Base-by-base conservation (phyloP, 1,140 invertebrate species). In the Branchinecta lindahli region DNA sequence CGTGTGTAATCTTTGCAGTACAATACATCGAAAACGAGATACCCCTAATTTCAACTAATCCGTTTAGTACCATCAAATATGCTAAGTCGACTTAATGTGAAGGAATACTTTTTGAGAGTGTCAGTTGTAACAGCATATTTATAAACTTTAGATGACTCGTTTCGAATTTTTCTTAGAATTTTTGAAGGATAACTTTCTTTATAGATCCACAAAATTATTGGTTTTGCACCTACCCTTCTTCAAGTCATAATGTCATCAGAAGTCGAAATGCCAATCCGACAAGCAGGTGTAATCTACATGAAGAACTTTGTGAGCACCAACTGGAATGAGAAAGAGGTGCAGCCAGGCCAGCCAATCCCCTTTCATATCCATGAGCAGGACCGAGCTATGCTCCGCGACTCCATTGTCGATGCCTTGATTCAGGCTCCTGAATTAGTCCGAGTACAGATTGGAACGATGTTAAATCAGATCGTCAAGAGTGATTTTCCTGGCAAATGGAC, bases 401-500 rank as follows among this genome's bases (percentile, higher is more conserved):
- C 88, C 33, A 92, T 99, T 77, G 89, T 99, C 45, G 94, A 98
- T 80, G 93, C 94, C 68, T 88, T 97, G 70, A 89, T 98, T 61
- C 88, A 91, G 80, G 88, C 93, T 67, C 91, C 93, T 44, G 91
- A 96, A 73, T 79, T 91, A 21, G 87, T 98, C 74, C 88, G 91
- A 78, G 83, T 92, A 68, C 96, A 98, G 79, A 81, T 99, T 20
- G 90, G 90, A 74, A 87, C 94, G 8, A 94, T 92, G 79, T 86
- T 98, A 9, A 89, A 87, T 79, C 87, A 87, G 73, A 96, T 99
- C 72, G 89, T 98, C 9, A 96, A 96, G 78, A 84, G 90, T 80
- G 96, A 99, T 78, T 99, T 97, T 78, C 96, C 96, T 66, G 88
- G 87, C 67, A 83, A 90, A 75, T 99, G 96, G 96, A 89, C 94